Base-by-base conservation (phyloP, 2,113 vertebrate species). In the Benthochromis sp. region DNA sequence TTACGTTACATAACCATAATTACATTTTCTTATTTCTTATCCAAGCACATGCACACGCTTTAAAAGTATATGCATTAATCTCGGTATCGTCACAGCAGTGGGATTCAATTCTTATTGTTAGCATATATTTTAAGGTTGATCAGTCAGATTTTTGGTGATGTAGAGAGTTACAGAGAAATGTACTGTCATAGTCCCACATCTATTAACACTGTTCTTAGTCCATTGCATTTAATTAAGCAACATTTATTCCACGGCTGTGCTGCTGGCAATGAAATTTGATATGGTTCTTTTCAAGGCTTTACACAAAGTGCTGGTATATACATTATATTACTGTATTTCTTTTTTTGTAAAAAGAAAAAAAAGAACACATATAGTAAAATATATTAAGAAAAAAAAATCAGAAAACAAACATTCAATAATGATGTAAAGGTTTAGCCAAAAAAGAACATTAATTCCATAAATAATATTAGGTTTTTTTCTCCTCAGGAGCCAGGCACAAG, bases 381-480 rank as follows among this genome's bases (percentile, higher is more conserved):
- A 89, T 84, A 69, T 21, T n/a, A n/a, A 34, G 3, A 40, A 40
- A 14, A 21, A 6, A 66, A 29, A 19, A 40, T 11, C 45, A 5
- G 31, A 80, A 88, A 89, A 91, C 83, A 91, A 88, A 92, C 57
- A 82, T 80, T 91, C 84, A 90, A 87, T 92, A 88, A 80, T 87
- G 40, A 53, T 84, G 55, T 66, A 84, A 88, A 86, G 88, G 82
- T 89, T 88, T 91, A 76, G 24, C 66, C 91, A 83, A 85, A 86
- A 85, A 76, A 78, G 31, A 87, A 24, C 84, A 82, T 86, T 91
- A 78, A 91, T 92, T 86, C 82, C 85, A 88, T 83, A 86, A 90
- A 91, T 69, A 82, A 83, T 87, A 90, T 92, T 83, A 73, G 83
- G 47, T 86, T 85, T 86, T 88, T 82, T 43, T 82, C 87, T 87